Conservation (phyloP, 2,888 invertebrate species). For the Bhutanitis thaidina region DNA sequence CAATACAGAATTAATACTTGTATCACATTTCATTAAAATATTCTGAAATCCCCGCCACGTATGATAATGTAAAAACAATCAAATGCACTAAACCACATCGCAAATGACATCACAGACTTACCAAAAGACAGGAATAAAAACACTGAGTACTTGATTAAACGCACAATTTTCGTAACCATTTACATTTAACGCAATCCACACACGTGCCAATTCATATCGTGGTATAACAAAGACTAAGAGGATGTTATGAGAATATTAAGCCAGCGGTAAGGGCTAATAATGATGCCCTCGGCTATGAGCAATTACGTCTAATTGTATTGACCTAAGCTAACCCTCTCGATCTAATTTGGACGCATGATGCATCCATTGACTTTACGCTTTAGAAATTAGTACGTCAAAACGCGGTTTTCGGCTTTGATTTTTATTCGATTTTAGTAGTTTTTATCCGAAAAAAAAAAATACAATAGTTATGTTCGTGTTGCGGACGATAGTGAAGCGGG, state of each 20-base stretch:
- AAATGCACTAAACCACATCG: too few species aligned
- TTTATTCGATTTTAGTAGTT: too few species aligned
- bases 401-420: neutral
- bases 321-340: slow-evolving; percentile 71
- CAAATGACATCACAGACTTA: too few species aligned
- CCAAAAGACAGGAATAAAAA: too few species aligned
- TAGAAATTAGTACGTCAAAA: neutral
- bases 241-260: slow-evolving; percentile 30
- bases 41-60: too few species aligned
- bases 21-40: too few species aligned
- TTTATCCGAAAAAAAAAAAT: too few species aligned
- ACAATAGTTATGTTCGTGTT: too few species aligned
- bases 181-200: slow-evolving; percentile 12
- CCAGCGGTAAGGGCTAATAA: slow-evolving; percentile 45
- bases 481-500: too few species aligned
- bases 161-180: neutral
- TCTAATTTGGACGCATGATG: slow-evolving; percentile 67
- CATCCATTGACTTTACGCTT: slow-evolving; percentile 42
- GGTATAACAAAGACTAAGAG: slow-evolving; percentile 26
- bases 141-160: neutral
- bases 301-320: slow-evolving; percentile 75
- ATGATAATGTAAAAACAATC: too few species aligned
- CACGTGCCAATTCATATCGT: slow-evolving; percentile 19
- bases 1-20: too few species aligned
- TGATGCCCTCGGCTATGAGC: slow-evolving; percentile 49